Evolutionary conservation across 2,797 vertebrate species (phyloP).

Genomic region (Podargus strigoides): DNA sequence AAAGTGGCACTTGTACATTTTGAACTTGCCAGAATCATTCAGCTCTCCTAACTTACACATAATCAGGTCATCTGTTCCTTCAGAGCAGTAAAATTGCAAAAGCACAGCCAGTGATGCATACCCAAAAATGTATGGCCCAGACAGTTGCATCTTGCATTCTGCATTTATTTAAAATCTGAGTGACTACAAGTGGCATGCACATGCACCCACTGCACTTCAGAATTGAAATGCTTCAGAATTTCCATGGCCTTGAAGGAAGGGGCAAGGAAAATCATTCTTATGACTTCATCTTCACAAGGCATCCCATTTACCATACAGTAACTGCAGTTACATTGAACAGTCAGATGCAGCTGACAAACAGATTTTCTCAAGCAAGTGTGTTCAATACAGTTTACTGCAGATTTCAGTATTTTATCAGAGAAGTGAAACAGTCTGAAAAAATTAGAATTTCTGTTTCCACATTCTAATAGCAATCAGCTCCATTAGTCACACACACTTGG

Average conservation of each 20-base stretch:
- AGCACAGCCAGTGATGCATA: background rate
- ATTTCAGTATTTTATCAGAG: background rate
- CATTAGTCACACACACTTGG: background rate
- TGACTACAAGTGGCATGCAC: background rate
- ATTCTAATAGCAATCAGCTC: background rate
- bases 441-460: background rate
- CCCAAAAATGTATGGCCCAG: background rate
- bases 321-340: background rate
- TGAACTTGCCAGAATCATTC: background rate
- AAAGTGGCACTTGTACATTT: background rate
- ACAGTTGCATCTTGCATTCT: background rate
- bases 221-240: background rate
- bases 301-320: background rate
- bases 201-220: background rate
- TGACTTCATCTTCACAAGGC: background rate
- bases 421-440: background rate
- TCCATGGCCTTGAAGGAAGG: background rate
- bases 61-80: background rate
- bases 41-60: background rate
- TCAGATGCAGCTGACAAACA: background rate
- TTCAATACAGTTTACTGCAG: background rate
- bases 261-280: background rate
- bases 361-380: background rate
- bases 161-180: background rate
- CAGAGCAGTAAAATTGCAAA: background rate